A percentile compares a stretch with the other conserved stretches of the same genome.
phyloP scores from a whole-genome alignment of 2,797 vertebrate species.

The Tauraco hartlaubi region DNA sequence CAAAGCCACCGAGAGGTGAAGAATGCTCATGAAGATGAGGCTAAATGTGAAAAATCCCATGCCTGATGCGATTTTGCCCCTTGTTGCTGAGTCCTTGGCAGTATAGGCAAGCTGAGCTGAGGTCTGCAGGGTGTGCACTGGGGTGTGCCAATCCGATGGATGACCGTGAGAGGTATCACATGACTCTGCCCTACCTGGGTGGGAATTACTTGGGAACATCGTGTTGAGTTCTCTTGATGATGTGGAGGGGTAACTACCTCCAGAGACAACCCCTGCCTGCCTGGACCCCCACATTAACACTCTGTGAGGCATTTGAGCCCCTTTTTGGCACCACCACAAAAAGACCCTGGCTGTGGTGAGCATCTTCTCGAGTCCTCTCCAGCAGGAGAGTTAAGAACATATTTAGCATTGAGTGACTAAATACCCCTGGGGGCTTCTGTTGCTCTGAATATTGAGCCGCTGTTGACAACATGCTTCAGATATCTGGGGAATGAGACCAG shows the following conservation, averaged over 20 bases:
- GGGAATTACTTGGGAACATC: neutral
- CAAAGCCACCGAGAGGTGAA: neutral
- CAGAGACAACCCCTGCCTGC: neutral
- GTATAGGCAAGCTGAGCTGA: neutral
- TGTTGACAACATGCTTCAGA: neutral
- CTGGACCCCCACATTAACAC: neutral
- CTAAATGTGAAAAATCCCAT: neutral
- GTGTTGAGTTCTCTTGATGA: rapidly evolving
- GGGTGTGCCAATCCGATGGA: neutral
- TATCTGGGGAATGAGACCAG: neutral
- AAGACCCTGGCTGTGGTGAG: neutral
- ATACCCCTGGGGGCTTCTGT: rapidly evolving
- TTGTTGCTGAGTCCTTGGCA: neutral
- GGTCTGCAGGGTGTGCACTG: neutral
- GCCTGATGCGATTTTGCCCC: neutral
- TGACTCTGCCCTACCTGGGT: neutral
- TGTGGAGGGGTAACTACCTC: neutral
- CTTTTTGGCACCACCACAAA: neutral
- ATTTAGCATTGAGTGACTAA: neutral
- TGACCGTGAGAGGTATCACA: rapidly evolving
- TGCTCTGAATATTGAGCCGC: neutral
- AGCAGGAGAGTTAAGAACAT: neutral
- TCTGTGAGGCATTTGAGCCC: neutral
- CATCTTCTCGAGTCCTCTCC: neutral
- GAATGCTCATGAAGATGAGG: neutral